Evolutionary conservation across 2,888 invertebrate genomes (phyloP), one percentile per base, ranked within the genome.

Genomic region (Drosophila planitibia): DNA sequence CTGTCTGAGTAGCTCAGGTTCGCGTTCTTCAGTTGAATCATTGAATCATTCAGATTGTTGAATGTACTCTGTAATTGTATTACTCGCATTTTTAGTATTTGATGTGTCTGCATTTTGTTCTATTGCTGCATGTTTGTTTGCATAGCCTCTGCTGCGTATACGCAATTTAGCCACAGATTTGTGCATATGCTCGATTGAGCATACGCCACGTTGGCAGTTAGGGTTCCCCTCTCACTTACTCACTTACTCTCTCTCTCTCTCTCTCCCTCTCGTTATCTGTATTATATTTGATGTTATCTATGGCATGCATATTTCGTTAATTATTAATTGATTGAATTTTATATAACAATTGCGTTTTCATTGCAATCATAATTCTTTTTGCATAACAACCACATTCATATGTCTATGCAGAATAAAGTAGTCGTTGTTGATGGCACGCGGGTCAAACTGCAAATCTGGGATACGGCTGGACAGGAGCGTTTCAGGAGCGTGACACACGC

Each of bases 391-490:
- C 53, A 28, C 28, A 22, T 4, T 9, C n/a, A 35, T 16, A 7
- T 25, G 51, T 57, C 74, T 79, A 30, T 30, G 19, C 81, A 97
- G 97, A 97, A 97, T 92, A 97, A 97, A 94, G 95, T 97, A 91
- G 96, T 97, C 44, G 95, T 95, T 54, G 96, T 97, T 53, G 97
- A 97, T 92, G 96, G 96, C 81, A 95, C 96, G 70, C 97, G 97
- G 93, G 98, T 99, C 73, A 99, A 99, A 93, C 95, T 99, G 88
- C 99, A 99, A 94, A 98, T 98, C 92, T 98, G 98, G 98, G 98
- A 98, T 94, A 98, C 98, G 4, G 98, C 98, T 3, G 98, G 98
- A 0, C 98, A 98, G 92, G 98, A 98, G 94, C 95, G 98, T 90
- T 98, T 98, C 93, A 96, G 98, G 77, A 98, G 98, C 93, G 97